phyloP scores from a whole-genome alignment of 2,113 vertebrate species.

The Peucedramus taeniatus region DNA sequence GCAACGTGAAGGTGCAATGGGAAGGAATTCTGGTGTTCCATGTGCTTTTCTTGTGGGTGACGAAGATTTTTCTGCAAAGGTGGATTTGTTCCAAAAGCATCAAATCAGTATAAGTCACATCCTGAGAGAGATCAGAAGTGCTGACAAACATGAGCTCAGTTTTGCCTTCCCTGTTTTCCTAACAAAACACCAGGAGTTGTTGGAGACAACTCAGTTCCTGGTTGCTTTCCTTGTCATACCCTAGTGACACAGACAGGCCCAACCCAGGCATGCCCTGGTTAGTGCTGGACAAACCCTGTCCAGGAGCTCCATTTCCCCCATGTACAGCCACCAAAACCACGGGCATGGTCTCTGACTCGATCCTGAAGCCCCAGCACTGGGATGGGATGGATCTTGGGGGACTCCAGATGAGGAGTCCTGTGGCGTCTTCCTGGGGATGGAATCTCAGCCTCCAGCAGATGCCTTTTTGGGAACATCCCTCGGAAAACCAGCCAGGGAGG shows the following conservation, averaged over 20 bases:
- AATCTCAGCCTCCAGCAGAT: background rate
- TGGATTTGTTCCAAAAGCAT: background rate
- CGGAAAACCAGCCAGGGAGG: background rate
- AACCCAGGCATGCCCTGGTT: background rate
- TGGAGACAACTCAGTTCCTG: background rate
- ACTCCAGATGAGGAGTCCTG: background rate
- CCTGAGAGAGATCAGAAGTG: background rate
- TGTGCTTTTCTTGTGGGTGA: background rate
- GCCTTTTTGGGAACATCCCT: background rate
- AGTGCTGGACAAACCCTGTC: background rate
- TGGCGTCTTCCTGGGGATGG: background rate
- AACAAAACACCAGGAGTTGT: background rate
- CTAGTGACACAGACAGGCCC: background rate
- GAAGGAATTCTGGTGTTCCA: background rate
- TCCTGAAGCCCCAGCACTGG: background rate
- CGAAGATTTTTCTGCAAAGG: background rate
- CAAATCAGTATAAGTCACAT: background rate
- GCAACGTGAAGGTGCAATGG: rapidly evolving
- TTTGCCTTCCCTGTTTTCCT: background rate
- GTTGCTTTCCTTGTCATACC: background rate
- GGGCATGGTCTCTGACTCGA: rapidly evolving
- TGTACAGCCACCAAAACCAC: background rate
- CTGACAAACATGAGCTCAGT: background rate
- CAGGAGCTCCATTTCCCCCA: background rate
- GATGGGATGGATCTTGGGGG: background rate